Conservation (phyloP, 2,888 invertebrate species). For the Nasonovia ribisnigri region DNA sequence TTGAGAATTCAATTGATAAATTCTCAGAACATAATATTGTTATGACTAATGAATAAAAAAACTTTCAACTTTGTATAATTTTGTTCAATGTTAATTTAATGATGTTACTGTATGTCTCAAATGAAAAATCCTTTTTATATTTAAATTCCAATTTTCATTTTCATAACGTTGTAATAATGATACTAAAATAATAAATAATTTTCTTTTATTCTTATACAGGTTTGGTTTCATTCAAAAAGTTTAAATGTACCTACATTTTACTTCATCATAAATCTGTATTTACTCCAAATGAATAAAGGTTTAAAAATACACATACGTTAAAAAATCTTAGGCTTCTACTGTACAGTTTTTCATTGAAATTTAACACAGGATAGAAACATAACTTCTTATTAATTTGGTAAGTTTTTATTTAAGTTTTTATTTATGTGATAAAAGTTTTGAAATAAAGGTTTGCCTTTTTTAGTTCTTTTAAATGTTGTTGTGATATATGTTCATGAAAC, state of each 20-base stretch:
- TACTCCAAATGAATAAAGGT: not conserved
- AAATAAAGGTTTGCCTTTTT: slow-evolving; percentile 14
- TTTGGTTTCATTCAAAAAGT: slow-evolving; percentile 40
- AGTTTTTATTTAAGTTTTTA: slow-evolving; percentile 49
- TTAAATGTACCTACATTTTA: slow-evolving; percentile 26
- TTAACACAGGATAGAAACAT: slow-evolving; percentile 12
- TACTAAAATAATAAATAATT: slow-evolving; percentile 25
- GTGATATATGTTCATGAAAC: slow-evolving; percentile 16
- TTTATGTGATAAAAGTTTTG: slow-evolving; percentile 46
- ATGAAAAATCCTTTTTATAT: not conserved
- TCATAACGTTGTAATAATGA: not conserved
- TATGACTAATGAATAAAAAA: not conserved
- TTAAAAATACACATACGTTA: slow-evolving; percentile 28
- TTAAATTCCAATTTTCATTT: not conserved
- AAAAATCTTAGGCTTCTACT: not conserved
- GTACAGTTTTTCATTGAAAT: slow-evolving; percentile 47
- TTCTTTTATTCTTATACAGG: not conserved
- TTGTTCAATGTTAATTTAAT: not conserved
- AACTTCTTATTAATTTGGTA: slow-evolving; percentile 55
- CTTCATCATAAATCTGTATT: slow-evolving; percentile 33
- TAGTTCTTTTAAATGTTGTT: not conserved
- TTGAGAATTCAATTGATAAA: not conserved
- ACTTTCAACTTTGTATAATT: not conserved
- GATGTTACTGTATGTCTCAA: not conserved
- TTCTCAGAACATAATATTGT: not conserved